These are phyloP conservation scores for Drosophila ironensis DNA, from an alignment of 1,140 invertebrate species.

Conservation along the genomic window DNA sequence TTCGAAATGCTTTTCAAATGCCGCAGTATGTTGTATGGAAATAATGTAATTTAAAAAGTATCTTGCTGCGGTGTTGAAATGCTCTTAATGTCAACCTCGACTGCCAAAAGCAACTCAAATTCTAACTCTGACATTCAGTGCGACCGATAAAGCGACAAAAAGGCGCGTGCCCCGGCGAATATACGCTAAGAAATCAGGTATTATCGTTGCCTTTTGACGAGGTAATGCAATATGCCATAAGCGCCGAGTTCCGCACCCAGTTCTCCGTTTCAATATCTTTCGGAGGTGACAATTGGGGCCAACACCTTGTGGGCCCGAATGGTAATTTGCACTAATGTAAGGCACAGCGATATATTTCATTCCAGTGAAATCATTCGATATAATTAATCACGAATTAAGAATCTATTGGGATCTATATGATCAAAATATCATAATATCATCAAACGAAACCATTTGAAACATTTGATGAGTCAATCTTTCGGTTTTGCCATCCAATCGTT, in stretches of 20 bases:
- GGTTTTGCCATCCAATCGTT: slow-evolving; percentile 61
- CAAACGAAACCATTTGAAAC: too few relatives aligned
- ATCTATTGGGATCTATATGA: slow-evolving; percentile 3
- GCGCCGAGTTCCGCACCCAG: slow-evolving; percentile 60
- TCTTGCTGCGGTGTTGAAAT: slow-evolving; percentile 56
- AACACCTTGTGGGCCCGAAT: slow-evolving; percentile 64
- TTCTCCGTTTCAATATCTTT: slow-evolving; percentile 61
- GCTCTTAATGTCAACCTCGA: slow-evolving; percentile 60
- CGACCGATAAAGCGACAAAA: slow-evolving; percentile 56
- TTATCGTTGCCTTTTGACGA: slow-evolving; percentile 37
- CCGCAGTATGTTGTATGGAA: slow-evolving; percentile 5
- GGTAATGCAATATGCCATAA: slow-evolving; percentile 64
- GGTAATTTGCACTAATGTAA: slow-evolving; percentile 65
- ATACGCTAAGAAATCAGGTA: slow-evolving; percentile 34
- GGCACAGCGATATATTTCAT: slow-evolving; percentile 38
- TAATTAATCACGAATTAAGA: slow-evolving; percentile 18
- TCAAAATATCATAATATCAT: too few relatives aligned
- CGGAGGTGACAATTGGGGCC: slow-evolving; percentile 73
- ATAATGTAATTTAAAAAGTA: slow-evolving; percentile 38
- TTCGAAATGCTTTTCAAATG: slow-evolving; percentile 18
- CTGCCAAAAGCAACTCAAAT: slow-evolving; percentile 23
- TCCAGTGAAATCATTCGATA: slow-evolving; percentile 32
- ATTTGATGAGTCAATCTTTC: slow-evolving; percentile 32
- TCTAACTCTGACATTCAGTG: slow-evolving; percentile 67
- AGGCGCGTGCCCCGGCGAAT: slow-evolving; percentile 70